phyloP scores from a whole-genome alignment of 2,888 invertebrate genomes.

The Campoletis raptor region DNA sequence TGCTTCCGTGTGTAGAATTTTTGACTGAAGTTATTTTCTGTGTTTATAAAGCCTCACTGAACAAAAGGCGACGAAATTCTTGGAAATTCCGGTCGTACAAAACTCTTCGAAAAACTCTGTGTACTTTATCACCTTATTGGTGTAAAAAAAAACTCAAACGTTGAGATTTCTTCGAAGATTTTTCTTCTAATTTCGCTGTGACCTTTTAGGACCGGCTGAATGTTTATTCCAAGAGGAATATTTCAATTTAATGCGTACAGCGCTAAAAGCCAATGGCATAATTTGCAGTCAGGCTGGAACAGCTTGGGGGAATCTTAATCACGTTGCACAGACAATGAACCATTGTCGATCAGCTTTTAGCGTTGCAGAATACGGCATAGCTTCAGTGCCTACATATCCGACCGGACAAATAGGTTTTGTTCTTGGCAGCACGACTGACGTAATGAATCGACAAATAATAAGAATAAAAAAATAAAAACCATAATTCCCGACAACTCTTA shows the following conservation, averaged over 20 bases:
- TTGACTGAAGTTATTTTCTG: too few relatives aligned
- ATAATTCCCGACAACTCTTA: background rate
- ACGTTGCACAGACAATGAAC: slow-evolving; percentile 91
- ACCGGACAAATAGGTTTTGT: slow-evolving; percentile 99
- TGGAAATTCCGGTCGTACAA: background rate
- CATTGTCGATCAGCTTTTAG: slow-evolving; percentile 93
- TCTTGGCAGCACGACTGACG: slow-evolving; percentile 91
- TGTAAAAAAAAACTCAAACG: background rate
- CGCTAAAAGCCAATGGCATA: slow-evolving; percentile 94
- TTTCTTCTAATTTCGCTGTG: background rate
- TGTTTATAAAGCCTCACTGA: too few relatives aligned
- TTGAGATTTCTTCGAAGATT: background rate
- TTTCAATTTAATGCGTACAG: slow-evolving; percentile 93
- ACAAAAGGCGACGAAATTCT: too few relatives aligned
- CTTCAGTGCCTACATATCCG: slow-evolving; percentile 97
- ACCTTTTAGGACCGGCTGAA: slow-evolving; percentile 88
- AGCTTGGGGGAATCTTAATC: slow-evolving; percentile 92
- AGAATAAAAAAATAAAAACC: background rate
- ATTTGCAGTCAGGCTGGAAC: slow-evolving; percentile 96
- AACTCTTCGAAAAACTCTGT: too few relatives aligned
- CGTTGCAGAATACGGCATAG: slow-evolving; percentile 91
- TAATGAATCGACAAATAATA: slow-evolving; percentile 80
- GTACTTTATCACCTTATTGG: background rate
- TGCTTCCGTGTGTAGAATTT: too few relatives aligned
- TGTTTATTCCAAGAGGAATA: slow-evolving; percentile 92